phyloP scores from a whole-genome alignment of 2,797 vertebrate genomes.

The Notoglanidium macrostoma region DNA sequence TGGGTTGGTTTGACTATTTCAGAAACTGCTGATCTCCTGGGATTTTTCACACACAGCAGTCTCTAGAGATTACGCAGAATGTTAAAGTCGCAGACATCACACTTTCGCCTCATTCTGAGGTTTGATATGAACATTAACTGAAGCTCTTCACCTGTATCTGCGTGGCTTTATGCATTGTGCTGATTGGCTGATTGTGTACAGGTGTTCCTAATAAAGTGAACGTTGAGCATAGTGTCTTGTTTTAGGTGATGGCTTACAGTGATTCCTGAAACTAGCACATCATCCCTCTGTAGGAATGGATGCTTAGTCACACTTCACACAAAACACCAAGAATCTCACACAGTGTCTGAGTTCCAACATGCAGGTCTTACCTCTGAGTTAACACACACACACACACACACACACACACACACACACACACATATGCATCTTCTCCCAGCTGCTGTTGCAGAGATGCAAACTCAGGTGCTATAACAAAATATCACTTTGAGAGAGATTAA shows the following conservation, averaged over 20 bases:
- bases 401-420: constrained; percentile 6
- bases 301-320: constrained; percentile 9
- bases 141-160: neutral
- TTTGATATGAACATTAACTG: neutral
- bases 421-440: neutral
- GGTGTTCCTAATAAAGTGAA: constrained; percentile 2
- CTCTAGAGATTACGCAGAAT: neutral
- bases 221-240: too few relatives aligned
- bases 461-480: neutral
- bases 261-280: neutral
- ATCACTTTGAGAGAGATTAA: neutral
- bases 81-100: neutral
- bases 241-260: neutral
- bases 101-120: neutral
- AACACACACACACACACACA: constrained; percentile 13
- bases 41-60: too few relatives aligned
- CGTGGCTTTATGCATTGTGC: too few relatives aligned
- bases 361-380: neutral
- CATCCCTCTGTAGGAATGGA: too few relatives aligned
- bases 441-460: neutral
- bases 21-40: neutral
- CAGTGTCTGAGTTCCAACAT: neutral
- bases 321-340: neutral
- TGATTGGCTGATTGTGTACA: neutral
- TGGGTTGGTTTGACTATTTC: neutral